Evolutionary conservation across 2,797 vertebrate genomes (phyloP).

Genomic region (Sebastes steindachneri): DNA sequence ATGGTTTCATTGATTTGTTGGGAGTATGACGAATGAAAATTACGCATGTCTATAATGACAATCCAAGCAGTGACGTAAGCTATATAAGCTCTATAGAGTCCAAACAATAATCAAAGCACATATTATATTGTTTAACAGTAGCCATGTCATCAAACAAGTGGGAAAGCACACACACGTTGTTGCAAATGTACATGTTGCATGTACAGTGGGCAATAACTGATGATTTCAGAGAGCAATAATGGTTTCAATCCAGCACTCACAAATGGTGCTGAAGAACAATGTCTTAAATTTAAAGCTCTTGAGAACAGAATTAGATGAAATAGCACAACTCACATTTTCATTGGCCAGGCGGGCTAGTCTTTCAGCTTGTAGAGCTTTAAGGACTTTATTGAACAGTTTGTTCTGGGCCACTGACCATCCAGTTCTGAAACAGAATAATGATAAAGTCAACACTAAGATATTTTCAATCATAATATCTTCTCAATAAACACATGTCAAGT

Average conservation of each 20-base stretch:
- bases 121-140: background rate
- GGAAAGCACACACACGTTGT: background rate
- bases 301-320: background rate
- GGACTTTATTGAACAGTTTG: slow-evolving; percentile 97
- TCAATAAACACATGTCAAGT: background rate
- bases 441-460: background rate
- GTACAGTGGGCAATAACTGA: background rate
- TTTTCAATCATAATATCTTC: background rate
- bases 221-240: background rate
- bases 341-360: slow-evolving; percentile 93
- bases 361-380: slow-evolving; percentile 95
- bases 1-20: background rate
- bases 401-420: slow-evolving; percentile 96
- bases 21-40: background rate
- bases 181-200: background rate
- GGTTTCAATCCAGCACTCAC: background rate
- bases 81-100: background rate
- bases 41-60: background rate
- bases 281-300: background rate
- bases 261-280: background rate
- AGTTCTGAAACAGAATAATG: slow-evolving; percentile 78
- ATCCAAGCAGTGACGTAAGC: background rate
- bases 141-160: background rate
- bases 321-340: slow-evolving; percentile 88
- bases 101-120: background rate